Conservation (phyloP, 1,140 invertebrate species). For the Hyles vespertilio region DNA sequence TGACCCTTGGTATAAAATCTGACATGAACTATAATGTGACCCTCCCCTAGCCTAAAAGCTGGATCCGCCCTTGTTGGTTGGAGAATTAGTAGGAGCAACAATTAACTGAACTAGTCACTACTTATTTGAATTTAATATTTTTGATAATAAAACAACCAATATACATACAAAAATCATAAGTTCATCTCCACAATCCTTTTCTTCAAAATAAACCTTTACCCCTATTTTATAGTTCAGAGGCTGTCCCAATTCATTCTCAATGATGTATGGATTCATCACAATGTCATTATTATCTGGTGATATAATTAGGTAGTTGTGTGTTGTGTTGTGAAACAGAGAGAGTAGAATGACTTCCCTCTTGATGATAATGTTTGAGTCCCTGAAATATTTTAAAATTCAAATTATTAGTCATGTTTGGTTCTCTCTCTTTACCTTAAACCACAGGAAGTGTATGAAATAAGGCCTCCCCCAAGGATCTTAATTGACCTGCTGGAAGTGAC, state of each 20-base stretch:
- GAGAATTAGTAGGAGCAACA: not conserved
- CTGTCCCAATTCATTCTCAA: slow-evolving; percentile 37
- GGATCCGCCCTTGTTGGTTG: too few species aligned
- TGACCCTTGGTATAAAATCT: too few species aligned
- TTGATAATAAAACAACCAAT: not conserved
- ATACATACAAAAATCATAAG: slow-evolving; percentile 41
- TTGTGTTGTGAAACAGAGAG: slow-evolving; percentile 46
- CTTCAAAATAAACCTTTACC: slow-evolving; percentile 43
- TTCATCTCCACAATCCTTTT: slow-evolving; percentile 30
- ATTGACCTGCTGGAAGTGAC: too few species aligned
- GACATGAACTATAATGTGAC: too few species aligned
- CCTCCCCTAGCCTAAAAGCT: too few species aligned
- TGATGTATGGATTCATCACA: slow-evolving; percentile 49
- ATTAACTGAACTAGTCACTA: too few species aligned
- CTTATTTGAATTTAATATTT: too few species aligned
- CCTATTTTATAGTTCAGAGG: slow-evolving; percentile 48
- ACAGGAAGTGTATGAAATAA: too few species aligned
- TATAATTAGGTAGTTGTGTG: slow-evolving; percentile 42
- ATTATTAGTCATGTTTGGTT: too few species aligned
- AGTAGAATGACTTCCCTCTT: slow-evolving; percentile 54
- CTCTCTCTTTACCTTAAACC: too few species aligned
- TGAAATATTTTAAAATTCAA: not conserved
- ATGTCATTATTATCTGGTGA: slow-evolving; percentile 59
- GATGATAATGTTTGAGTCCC: slow-evolving; percentile 6
- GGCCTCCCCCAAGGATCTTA: too few species aligned